Percentiles rank a stretch among this genome's conserved stretches.
Evolutionary conservation across 2,113 vertebrate species (phyloP).

Genomic region (Proterorhinus semilunaris): DNA sequence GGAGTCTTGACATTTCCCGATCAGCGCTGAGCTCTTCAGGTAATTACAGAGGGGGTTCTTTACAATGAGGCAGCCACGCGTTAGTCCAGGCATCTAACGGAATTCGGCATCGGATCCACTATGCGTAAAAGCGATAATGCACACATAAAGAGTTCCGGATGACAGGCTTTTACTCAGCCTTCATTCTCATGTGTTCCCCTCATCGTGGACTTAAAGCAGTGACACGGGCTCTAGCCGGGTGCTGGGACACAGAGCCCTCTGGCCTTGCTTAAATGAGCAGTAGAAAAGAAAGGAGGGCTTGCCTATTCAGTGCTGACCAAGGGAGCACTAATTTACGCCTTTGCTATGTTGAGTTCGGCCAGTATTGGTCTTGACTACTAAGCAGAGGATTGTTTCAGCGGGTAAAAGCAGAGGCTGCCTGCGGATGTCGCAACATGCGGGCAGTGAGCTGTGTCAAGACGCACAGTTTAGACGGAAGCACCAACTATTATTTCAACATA

Average conservation of each 20-base stretch:
- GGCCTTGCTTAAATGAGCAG: conserved; percentile 50
- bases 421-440: conserved; percentile 68
- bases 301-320: conserved; percentile 69
- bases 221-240: conserved; percentile 31
- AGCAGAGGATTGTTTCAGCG: conserved; percentile 75
- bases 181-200: conserved; percentile 7
- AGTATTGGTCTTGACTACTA: conserved; percentile 78
- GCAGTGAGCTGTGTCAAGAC: conserved; percentile 26
- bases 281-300: conserved; percentile 50
- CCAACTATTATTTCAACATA: conserved; percentile 22
- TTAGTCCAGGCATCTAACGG: background rate
- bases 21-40: background rate
- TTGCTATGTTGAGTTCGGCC: conserved; percentile 71
- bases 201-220: conserved; percentile 29
- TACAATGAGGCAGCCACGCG: background rate
- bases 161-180: background rate
- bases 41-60: background rate
- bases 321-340: conserved; percentile 79
- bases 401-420: conserved; percentile 56
- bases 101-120: background rate
- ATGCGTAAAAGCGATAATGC: background rate
- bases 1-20: background rate
- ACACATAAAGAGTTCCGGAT: no score
- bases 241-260: conserved; percentile 33
- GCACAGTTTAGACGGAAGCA: background rate